Base-by-base conservation (phyloP, 2,888 invertebrate genomes). In the Matsumyia berberina region DNA sequence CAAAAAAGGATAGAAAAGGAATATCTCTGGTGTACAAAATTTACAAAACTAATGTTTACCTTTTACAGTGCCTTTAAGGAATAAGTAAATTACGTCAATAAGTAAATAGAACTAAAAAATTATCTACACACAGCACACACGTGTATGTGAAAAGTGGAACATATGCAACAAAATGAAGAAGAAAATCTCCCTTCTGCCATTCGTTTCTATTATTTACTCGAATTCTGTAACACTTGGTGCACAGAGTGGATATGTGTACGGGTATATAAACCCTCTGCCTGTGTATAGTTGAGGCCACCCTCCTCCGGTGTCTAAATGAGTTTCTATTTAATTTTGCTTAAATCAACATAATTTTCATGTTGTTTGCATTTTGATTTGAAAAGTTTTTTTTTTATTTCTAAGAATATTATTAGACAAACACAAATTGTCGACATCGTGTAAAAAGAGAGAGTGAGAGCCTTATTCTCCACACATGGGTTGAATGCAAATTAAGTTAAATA, bases 261-360 rank as follows among this genome's bases (percentile, higher is more conserved):
- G 4, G 31, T 39, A 57, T 53, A 49, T 37, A 64, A 15, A 77
- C 74, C 33, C 60, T 46, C 49, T 44, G 5, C 44, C 17, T 62
- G 17, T 1, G 7, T 64, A 46, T 49, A 6, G 37, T 6, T 8
- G 9, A 17, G 37, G 33, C 58, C 66, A 72, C 79, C 62, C 70
- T 72, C 8, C 33, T 39, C 37, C 24, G 24, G 24, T 33, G 53
- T 39, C 62, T 66, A 76, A 80, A 80, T 80, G 80, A 76, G 80
- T 85, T 85, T 76, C 70, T 80, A 85, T 85, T 85, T 85, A 76
- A 85, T 79, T 80, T 85, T 80, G 85, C 85, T 80, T 85, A 80
- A 80, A 85, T 80, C 80, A 85, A 85, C 80, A 85, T 85, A 74
- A 85, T 80, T 85, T 85, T 60, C 85, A 70, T 85, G 74, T 80